Percentiles rank a stretch among this genome's conserved stretches.
phyloP scores from a whole-genome alignment of 2,797 vertebrate species.

The Prunella strophiata region DNA sequence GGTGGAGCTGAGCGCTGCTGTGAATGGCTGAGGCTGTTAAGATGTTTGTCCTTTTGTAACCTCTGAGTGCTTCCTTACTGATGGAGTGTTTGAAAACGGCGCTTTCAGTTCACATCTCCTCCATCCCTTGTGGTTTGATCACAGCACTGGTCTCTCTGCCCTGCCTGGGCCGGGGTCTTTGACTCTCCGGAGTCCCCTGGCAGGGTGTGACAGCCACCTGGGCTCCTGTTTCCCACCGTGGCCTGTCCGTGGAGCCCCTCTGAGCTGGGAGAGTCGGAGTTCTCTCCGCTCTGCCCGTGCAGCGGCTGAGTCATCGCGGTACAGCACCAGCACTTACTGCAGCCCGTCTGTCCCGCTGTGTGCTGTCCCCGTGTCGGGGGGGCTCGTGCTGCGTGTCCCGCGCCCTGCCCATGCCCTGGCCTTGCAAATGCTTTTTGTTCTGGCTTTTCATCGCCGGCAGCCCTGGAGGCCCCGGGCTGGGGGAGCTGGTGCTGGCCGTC shows the following conservation, averaged over 20 bases:
- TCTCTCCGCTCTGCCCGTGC: background rate
- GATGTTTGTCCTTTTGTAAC: background rate
- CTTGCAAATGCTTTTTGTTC: conserved; percentile 12
- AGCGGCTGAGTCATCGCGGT: background rate
- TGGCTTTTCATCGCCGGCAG: background rate
- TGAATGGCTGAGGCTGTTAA: background rate
- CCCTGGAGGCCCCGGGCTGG: background rate
- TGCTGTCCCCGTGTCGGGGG: background rate
- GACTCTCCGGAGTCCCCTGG: rapidly evolving
- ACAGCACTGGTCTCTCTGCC: rapidly evolving
- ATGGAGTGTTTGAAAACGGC: background rate
- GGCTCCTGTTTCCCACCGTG: rapidly evolving
- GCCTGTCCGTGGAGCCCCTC: background rate
- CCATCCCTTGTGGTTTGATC: rapidly evolving
- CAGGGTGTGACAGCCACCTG: rapidly evolving
- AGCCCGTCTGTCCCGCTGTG: background rate
- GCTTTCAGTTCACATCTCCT: rapidly evolving
- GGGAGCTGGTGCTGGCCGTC: background rate
- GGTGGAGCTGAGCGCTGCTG: background rate
- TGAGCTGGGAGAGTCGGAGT: background rate
- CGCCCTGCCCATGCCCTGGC: background rate
- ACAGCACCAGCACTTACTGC: background rate
- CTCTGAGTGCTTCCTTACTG: background rate
- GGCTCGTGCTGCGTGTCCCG: background rate
- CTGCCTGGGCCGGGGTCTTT: background rate